Evolutionary conservation across 2,888 invertebrate species (phyloP).

Genomic region (Cataglyphis rosenhaueri): DNA sequence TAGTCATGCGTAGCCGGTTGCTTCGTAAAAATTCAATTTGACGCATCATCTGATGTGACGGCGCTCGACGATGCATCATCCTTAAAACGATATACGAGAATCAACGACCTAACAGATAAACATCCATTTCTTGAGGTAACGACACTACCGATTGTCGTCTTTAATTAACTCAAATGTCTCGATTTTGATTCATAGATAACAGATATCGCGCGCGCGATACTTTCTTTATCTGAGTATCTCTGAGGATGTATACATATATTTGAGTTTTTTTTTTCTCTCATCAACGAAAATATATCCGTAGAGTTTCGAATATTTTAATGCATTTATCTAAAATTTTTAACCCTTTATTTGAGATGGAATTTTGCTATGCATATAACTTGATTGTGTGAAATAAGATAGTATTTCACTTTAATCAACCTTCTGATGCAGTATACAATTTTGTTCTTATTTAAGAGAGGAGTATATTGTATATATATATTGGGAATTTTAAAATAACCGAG

Average conservation of each 20-base stretch:
- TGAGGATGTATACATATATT: background rate
- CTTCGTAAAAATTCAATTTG: constrained; percentile 23
- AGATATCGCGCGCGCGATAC: background rate
- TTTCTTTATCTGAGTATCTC: background rate
- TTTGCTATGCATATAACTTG: background rate
- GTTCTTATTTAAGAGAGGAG: constrained; percentile 4
- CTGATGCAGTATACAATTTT: background rate
- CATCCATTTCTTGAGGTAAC: constrained; percentile 57
- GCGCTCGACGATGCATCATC: constrained; percentile 13
- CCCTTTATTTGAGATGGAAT: background rate
- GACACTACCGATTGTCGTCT: constrained; percentile 50
- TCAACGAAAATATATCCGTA: background rate
- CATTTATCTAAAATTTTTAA: background rate
- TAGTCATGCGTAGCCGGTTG: background rate
- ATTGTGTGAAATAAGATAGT: background rate
- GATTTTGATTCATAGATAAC: constrained; percentile 25
- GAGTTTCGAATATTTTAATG: background rate
- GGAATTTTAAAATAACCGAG: constrained; percentile 20
- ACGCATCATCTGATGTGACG: constrained; percentile 22
- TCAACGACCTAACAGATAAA: constrained; percentile 52
- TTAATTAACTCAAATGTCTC: constrained; percentile 58
- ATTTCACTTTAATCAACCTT: background rate
- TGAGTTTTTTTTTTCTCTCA: too few relatives aligned
- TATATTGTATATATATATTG: background rate
- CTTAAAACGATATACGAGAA: constrained; percentile 27